Conservation (phyloP, 2,888 invertebrate genomes). For the Stenodera caucasica region DNA sequence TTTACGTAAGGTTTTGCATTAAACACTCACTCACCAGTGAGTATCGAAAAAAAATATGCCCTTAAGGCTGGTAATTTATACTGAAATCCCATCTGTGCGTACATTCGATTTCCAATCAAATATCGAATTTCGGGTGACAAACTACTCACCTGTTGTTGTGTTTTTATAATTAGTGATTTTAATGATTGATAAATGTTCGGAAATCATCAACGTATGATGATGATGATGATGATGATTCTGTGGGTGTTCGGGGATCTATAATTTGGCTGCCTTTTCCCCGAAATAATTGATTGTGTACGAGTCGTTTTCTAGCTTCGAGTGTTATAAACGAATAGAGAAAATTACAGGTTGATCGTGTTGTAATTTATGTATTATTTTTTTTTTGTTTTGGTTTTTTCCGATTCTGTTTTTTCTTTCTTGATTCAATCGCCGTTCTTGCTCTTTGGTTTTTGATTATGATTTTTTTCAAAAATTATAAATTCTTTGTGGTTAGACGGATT, state of each 20-base stretch:
- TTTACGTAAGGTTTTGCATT: too few species aligned
- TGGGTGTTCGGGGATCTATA: constrained; percentile 1
- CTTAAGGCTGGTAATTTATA: background rate
- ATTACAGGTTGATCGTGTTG: constrained; percentile 7
- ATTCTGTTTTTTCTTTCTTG: background rate
- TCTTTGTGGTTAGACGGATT: constrained; percentile 9
- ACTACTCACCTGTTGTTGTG: background rate
- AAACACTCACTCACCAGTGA: too few species aligned
- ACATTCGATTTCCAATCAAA: constrained; percentile 28
- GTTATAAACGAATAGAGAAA: constrained; percentile 9
- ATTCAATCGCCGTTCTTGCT: background rate
- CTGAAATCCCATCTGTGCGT: constrained; percentile 7
- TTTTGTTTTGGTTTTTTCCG: background rate
- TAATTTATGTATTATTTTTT: constrained; percentile 11
- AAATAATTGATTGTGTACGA: constrained; percentile 10
- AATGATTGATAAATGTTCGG: background rate
- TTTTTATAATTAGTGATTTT: background rate
- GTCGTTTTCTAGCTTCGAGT: constrained; percentile 1
- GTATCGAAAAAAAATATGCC: too few species aligned
- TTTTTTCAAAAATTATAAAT: constrained; percentile 2
- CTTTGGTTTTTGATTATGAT: background rate
- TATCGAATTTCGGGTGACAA: constrained; percentile 22
- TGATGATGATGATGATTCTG: too few species aligned
- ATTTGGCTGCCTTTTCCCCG: constrained; percentile 1
- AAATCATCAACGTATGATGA: too few species aligned